Percentiles rank a stretch among this genome's conserved stretches.
These are phyloP conservation scores for Bubo scandiacus DNA, from an alignment of 2,113 vertebrate species.

Conservation along the genomic window DNA sequence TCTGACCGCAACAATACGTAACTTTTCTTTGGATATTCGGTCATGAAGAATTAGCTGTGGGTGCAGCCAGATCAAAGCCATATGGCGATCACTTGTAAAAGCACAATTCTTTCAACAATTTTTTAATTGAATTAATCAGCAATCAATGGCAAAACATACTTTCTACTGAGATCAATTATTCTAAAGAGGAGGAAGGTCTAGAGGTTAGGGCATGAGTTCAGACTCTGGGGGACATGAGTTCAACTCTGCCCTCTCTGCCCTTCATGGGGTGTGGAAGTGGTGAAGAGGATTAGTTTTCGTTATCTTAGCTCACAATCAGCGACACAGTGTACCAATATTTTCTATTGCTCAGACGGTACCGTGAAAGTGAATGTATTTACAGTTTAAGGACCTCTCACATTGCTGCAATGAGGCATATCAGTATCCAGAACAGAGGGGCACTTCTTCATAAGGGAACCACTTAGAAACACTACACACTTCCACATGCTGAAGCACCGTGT, in stretches of 20 bases:
- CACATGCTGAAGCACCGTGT: rapidly evolving
- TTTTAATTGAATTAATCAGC: constrained; percentile 10
- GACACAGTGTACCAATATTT: rapidly evolving
- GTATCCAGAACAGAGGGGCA: not conserved
- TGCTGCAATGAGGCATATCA: not conserved
- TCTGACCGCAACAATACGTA: not conserved
- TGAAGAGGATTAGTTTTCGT: not conserved
- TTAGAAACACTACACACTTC: not conserved
- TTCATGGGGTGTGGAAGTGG: not conserved
- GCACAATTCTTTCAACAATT: not conserved
- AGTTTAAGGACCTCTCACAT: not conserved
- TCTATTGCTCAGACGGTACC: not conserved
- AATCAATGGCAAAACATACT: not conserved
- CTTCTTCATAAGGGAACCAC: rapidly evolving
- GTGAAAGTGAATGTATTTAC: not conserved
- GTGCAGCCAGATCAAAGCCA: constrained; percentile 15
- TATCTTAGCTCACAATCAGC: not conserved
- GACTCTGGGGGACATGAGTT: not conserved
- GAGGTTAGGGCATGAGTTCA: not conserved
- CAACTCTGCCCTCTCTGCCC: not conserved
- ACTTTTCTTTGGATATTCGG: not conserved
- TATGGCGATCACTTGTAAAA: constrained; percentile 25
- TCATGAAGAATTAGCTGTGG: not conserved
- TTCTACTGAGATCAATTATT: not conserved
- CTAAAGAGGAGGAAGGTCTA: not conserved